Evolutionary conservation across 2,888 invertebrate genomes (phyloP).

Genomic region (Agrilus biguttatus): DNA sequence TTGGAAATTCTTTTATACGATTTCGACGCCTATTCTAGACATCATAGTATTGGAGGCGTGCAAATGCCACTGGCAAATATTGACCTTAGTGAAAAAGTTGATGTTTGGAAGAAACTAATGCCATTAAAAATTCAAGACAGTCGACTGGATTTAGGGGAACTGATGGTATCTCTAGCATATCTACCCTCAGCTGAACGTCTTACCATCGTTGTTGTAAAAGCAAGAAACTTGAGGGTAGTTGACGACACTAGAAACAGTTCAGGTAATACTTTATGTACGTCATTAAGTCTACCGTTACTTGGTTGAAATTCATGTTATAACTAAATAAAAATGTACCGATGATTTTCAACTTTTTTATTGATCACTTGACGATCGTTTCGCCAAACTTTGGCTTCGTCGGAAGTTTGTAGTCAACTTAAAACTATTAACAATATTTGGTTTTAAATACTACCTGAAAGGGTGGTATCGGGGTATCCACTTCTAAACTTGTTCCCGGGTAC

Average conservation of each 20-base stretch:
- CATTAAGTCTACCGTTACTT: too few relatives aligned
- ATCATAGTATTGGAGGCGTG: constrained; percentile 47
- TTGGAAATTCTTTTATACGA: constrained; percentile 49
- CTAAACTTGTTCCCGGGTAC: too few relatives aligned
- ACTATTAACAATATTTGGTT: too few relatives aligned
- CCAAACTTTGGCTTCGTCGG: too few relatives aligned
- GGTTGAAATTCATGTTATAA: too few relatives aligned
- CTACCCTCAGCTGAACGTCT: constrained; percentile 41
- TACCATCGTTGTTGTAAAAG: constrained; percentile 43
- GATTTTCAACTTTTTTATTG: too few relatives aligned
- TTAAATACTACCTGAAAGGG: too few relatives aligned
- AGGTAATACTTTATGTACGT: constrained; percentile 10
- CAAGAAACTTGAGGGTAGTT: constrained; percentile 33
- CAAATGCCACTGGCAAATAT: constrained; percentile 40
- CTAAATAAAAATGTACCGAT: too few relatives aligned
- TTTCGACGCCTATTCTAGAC: constrained; percentile 48
- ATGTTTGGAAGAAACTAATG: constrained; percentile 40
- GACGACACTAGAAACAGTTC: constrained; percentile 32
- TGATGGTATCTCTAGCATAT: constrained; percentile 41
- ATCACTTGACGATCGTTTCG: too few relatives aligned
- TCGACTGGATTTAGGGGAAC: constrained; percentile 36
- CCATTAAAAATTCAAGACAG: constrained; percentile 36
- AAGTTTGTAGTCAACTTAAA: too few relatives aligned
- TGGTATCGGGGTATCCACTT: too few relatives aligned
- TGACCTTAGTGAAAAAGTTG: constrained; percentile 40